Percentiles rank a stretch among this genome's conserved stretches.
Evolutionary conservation across 1,140 invertebrate species (phyloP).

Genomic region (Hypothenemus hampei): DNA sequence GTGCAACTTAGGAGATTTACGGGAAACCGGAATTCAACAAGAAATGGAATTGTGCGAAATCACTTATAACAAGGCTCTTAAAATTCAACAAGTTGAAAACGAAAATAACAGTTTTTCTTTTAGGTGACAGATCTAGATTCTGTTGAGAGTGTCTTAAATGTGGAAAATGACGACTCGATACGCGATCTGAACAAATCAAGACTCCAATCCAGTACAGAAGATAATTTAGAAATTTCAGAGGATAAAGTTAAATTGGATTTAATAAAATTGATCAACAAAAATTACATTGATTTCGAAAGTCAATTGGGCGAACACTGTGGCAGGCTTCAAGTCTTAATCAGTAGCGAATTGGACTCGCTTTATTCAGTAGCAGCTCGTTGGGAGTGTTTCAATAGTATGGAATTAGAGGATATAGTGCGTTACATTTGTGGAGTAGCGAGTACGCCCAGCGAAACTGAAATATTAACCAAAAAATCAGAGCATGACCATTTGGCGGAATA

Average conservation of each 20-base stretch:
- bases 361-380: slow-evolving; percentile 5
- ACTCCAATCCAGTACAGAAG: neutral
- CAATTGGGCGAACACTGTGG: slow-evolving; percentile 27
- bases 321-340: neutral
- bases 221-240: slow-evolving; percentile 5
- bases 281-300: slow-evolving; percentile 25
- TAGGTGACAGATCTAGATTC: neutral
- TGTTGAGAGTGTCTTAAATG: neutral
- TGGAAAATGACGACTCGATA: neutral
- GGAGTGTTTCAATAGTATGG: slow-evolving; percentile 7
- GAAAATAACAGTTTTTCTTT: neutral
- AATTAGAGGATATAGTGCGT: slow-evolving; percentile 2
- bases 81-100: neutral
- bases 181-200: neutral
- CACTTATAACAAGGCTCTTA: too few relatives aligned
- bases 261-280: slow-evolving; percentile 17
- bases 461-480: neutral
- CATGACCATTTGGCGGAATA: neutral
- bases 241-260: slow-evolving; percentile 26
- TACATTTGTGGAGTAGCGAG: neutral
- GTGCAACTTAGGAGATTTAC: slow-evolving; percentile 12
- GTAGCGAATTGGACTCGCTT: slow-evolving; percentile 5
- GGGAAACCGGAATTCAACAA: too few relatives aligned
- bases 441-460: neutral
- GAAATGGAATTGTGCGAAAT: too few relatives aligned